A percentile compares a stretch with the other conserved stretches of the same genome.
Conservation (phyloP, 1,140 invertebrate species). For the Drosophila takahashii region DNA sequence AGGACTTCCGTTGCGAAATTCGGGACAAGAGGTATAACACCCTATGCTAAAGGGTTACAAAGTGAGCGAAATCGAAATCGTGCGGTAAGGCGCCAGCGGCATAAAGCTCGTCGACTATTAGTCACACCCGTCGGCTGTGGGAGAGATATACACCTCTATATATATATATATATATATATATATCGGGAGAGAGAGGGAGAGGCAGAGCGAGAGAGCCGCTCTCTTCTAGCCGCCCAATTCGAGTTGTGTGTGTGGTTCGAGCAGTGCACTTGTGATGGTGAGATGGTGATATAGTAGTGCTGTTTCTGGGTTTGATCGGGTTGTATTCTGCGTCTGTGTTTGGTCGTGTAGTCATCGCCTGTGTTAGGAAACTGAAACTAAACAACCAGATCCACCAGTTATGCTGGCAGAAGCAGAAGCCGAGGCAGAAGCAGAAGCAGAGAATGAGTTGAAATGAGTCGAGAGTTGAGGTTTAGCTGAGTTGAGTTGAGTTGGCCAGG, state of each 20-base stretch:
- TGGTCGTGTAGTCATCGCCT: constrained; percentile 15
- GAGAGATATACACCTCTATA: not conserved
- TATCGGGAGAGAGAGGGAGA: not conserved
- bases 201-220: not conserved
- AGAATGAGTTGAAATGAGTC: constrained; percentile 25
- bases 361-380: constrained; percentile 59
- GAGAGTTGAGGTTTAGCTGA: no score
- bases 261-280: constrained; percentile 21
- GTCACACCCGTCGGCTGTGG: constrained; percentile 8
- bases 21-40: constrained; percentile 3
- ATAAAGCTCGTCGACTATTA: constrained; percentile 6
- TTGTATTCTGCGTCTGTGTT: constrained; percentile 26
- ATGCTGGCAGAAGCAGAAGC: constrained; percentile 15
- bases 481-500: constrained; percentile 21
- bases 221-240: constrained; percentile 4
- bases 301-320: constrained; percentile 49
- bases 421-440: constrained; percentile 1
- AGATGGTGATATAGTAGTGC: no score
- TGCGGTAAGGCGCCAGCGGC: constrained; percentile 15
- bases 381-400: constrained; percentile 29
- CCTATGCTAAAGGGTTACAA: not conserved
- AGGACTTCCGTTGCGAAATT: constrained; percentile 9
- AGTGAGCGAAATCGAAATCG: constrained; percentile 14
- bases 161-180: not conserved
- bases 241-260: not conserved